phyloP scores from a whole-genome alignment of 2,888 invertebrate species.

The Cephus sareptanus region DNA sequence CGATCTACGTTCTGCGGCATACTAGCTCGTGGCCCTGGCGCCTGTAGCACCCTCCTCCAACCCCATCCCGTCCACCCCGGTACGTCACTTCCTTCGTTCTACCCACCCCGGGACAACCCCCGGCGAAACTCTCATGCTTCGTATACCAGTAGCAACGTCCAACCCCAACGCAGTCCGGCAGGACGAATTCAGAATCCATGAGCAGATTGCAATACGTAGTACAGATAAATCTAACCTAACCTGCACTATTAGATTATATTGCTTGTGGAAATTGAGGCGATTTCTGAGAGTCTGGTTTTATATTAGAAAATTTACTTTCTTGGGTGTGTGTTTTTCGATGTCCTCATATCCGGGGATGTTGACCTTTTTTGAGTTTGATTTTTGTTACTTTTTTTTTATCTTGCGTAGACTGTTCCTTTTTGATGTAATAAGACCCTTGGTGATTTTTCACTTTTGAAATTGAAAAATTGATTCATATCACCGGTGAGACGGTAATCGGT shows the following conservation, averaged over 20 bases:
- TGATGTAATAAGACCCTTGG: not conserved
- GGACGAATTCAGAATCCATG: not conserved
- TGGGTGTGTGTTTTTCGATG: not conserved
- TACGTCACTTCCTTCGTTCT: constrained; percentile 34
- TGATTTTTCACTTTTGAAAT: not conserved
- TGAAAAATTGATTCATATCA: not conserved
- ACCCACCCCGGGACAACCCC: constrained; percentile 34
- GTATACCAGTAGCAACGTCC: constrained; percentile 13
- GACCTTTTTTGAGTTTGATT: not conserved
- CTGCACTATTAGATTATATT: not conserved
- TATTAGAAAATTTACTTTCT: not conserved
- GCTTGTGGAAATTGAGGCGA: not conserved
- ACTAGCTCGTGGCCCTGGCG: constrained; percentile 60
- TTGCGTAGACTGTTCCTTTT: not conserved
- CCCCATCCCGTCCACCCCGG: constrained; percentile 30
- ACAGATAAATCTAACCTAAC: not conserved
- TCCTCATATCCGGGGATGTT: not conserved
- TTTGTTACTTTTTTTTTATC: not conserved
- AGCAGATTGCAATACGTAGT: not conserved
- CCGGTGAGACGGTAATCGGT: not conserved
- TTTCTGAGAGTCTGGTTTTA: not conserved
- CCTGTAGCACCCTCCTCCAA: constrained; percentile 38
- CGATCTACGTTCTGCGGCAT: constrained; percentile 62
- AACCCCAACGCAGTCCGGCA: constrained; percentile 16
- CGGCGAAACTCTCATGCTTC: constrained; percentile 8